These are phyloP conservation scores for Ormyrus thymus DNA, from an alignment of 2,888 invertebrate species.

Conservation along the genomic window DNA sequence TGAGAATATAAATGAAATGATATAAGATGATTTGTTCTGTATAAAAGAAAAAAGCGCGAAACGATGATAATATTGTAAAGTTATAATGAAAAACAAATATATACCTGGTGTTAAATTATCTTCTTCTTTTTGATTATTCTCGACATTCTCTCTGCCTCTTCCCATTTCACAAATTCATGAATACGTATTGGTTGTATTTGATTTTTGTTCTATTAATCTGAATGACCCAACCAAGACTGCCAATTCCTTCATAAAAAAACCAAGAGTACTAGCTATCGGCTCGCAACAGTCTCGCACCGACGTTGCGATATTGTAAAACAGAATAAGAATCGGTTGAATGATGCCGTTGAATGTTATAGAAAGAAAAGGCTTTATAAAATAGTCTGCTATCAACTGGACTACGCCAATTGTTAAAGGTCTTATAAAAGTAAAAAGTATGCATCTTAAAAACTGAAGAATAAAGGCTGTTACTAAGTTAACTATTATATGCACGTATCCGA, in stretches of 20 bases:
- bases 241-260: constrained; percentile 76
- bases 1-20: constrained; percentile 66
- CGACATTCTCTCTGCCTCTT: background rate
- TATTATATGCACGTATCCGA: constrained; percentile 80
- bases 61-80: constrained; percentile 73
- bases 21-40: constrained; percentile 68
- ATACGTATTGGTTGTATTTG: constrained; percentile 25
- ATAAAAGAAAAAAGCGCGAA: constrained; percentile 64
- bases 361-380: constrained; percentile 81
- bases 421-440: constrained; percentile 78
- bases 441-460: constrained; percentile 79
- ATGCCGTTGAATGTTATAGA: constrained; percentile 81
- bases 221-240: constrained; percentile 75
- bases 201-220: constrained; percentile 73
- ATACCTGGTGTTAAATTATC: constrained; percentile 72
- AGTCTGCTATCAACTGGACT: constrained; percentile 81
- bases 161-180: constrained; percentile 6
- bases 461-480: constrained; percentile 80
- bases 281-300: constrained; percentile 80
- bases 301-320: constrained; percentile 79
- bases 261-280: constrained; percentile 79
- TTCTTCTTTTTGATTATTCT: constrained; percentile 23
- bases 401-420: constrained; percentile 80
- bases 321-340: constrained; percentile 82
- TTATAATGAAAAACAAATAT: constrained; percentile 71